These are phyloP conservation scores for Lerista edwardsae DNA, from an alignment of 2,797 vertebrate genomes.

Conservation along the genomic window DNA sequence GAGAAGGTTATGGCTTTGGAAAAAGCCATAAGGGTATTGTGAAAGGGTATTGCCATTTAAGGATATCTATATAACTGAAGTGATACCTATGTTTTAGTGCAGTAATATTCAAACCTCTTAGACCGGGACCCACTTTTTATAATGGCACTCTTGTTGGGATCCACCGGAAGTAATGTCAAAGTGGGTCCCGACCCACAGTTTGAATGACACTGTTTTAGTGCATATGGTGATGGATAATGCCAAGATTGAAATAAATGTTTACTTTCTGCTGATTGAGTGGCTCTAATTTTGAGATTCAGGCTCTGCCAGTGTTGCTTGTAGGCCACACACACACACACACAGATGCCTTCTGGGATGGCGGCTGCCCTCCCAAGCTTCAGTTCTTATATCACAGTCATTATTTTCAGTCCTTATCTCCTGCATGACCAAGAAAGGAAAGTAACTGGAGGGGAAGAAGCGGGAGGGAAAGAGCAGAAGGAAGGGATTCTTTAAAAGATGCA, in stretches of 20 bases:
- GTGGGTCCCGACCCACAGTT: no score
- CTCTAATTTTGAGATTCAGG: not conserved
- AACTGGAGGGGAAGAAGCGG: slow-evolving; percentile 16
- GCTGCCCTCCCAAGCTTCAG: not conserved
- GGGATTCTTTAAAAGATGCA: slow-evolving; percentile 22
- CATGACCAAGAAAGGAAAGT: no score
- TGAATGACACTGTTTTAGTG: no score
- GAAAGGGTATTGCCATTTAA: not conserved
- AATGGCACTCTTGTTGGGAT: no score
- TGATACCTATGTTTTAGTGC: no score
- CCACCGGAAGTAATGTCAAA: no score
- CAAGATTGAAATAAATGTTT: not conserved
- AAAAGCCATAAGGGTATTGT: not conserved
- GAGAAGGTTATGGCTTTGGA: not conserved
- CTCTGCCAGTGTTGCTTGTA: not conserved
- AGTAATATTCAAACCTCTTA: no score
- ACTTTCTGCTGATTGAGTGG: not conserved
- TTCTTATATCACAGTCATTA: no score
- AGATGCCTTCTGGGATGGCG: not conserved
- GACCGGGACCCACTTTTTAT: no score
- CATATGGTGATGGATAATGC: no score
- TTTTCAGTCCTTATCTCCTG: no score
- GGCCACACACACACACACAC: not conserved
- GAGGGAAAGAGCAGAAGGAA: not conserved
- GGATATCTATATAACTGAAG: not conserved